These are phyloP conservation scores for Dromococcyx pavoninus DNA, from an alignment of 2,797 vertebrate species.

Conservation along the genomic window DNA sequence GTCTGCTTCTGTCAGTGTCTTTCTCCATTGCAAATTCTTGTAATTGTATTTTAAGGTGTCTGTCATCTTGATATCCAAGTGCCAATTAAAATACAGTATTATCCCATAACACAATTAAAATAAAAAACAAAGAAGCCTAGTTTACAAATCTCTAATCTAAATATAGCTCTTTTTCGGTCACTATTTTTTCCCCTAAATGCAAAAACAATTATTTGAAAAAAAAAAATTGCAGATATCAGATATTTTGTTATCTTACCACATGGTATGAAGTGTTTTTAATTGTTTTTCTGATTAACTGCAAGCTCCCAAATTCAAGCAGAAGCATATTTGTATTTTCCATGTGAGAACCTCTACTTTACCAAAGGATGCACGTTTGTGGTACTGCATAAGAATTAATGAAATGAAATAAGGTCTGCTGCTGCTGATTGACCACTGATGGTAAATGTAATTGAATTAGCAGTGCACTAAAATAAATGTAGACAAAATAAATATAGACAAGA, in stretches of 20 bases:
- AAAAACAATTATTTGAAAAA: conserved; percentile 33
- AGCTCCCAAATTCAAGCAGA: conserved; percentile 54
- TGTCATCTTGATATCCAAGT: conserved; percentile 38
- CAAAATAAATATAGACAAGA: conserved; percentile 83
- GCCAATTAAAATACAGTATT: conserved; percentile 55
- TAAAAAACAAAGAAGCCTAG: neutral
- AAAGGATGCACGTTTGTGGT: conserved; percentile 67
- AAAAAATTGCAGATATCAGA: conserved; percentile 28
- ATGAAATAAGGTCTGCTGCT: conserved; percentile 41
- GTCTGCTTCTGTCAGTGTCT: neutral
- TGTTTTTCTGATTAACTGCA: conserved; percentile 68
- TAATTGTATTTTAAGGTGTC: neutral
- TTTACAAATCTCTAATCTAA: conserved; percentile 38
- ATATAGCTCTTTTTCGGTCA: conserved; percentile 22
- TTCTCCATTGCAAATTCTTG: neutral
- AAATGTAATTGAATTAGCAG: conserved; percentile 84
- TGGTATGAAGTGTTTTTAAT: conserved; percentile 49
- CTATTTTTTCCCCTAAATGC: conserved; percentile 52
- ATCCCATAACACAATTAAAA: conserved; percentile 24
- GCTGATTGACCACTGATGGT: conserved; percentile 78
- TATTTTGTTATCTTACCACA: conserved; percentile 60
- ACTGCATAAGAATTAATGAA: conserved; percentile 76
- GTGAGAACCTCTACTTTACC: conserved; percentile 50
- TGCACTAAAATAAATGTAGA: conserved; percentile 80
- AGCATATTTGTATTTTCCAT: conserved; percentile 57